Evolutionary conservation across 2,113 vertebrate genomes (phyloP), one percentile per base, ranked within the genome.

Genomic region (Myiozetetes cayanensis): DNA sequence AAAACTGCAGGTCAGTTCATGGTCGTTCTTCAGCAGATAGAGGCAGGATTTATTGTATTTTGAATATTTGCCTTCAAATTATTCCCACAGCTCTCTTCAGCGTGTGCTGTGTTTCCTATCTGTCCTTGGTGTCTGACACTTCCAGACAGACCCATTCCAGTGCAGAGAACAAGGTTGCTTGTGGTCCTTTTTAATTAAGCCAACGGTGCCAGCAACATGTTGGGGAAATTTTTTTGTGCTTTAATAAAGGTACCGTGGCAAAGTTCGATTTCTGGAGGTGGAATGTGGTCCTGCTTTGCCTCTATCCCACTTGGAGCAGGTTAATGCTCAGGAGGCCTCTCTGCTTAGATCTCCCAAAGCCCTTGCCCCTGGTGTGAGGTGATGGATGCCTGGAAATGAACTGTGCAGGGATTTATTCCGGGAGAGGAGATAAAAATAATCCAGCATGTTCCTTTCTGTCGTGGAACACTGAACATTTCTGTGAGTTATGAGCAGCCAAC

Each of bases 341-440:
- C 72, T 0, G 13, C 94, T 96, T 87, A 95, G 92, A 96, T 96
- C 94, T 93, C 73, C 66, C 73, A 93, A 87, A 92, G 86, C 56
- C 41, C 67, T 80, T 80, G 72, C 58, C 85, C 58, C 47, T 94
- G 91, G 95, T 95, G 94, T 90, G 87, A 93, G 62, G 85, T 94
- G 95, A 97, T 85, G 94, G 89, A 96, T 96, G 95, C 76, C 91
- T 97, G 94, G 91, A 96, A 97, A 97, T 97, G 92, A 97, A 88
- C 92, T 94, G 95, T 93, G 89, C 2, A 9, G 58, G 72, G 95
- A 97, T 93, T 96, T 96, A 97, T 96, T 95, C 93, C 3, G 71
- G 93, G 92, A 89, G 76, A 85, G 55, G 31, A 95, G 94, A 96
- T 95, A 96, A 96, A 96, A 96, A 96, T 95, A 95, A 83, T 89